Percentiles rank a stretch among this genome's conserved stretches.
Conservation (phyloP, 2,888 invertebrate species). For the Melinopterus prodromus region DNA sequence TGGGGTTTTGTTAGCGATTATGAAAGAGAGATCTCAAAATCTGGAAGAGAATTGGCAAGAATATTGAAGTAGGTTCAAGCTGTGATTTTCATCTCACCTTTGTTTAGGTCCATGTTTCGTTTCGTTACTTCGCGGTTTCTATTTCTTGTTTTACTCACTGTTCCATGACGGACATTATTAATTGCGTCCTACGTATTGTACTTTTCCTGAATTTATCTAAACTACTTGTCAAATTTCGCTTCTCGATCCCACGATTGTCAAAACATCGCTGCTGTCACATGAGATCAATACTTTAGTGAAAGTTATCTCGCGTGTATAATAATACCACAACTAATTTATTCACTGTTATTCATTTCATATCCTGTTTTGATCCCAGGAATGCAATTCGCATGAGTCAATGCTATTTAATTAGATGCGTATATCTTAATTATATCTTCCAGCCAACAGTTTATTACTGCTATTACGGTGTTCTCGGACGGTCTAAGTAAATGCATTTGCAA, state of each 20-base stretch:
- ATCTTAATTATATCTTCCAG: background rate
- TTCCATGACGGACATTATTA: background rate
- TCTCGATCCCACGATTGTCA: constrained; percentile 20
- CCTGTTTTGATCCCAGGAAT: background rate
- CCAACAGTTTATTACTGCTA: background rate
- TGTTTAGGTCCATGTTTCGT: constrained; percentile 10
- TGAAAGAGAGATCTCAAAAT: background rate
- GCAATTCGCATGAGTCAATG: background rate
- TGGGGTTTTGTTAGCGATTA: constrained; percentile 10
- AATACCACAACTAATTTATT: constrained; percentile 14
- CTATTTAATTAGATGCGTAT: background rate
- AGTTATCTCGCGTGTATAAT: background rate
- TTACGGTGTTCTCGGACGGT: background rate
- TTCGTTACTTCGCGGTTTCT: background rate
- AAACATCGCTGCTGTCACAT: background rate
- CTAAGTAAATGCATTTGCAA: too few relatives aligned
- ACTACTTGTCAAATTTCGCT: constrained; percentile 29
- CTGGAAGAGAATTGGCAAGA: constrained; percentile 4
- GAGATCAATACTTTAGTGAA: background rate
- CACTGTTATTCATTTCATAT: background rate
- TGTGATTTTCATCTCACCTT: constrained; percentile 18
- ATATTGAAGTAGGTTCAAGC: constrained; percentile 6
- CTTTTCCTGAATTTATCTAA: background rate
- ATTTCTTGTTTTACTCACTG: background rate
- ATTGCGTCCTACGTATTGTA: background rate